Conservation (phyloP, 2,888 invertebrate genomes). For the Spisula subtruncata region DNA sequence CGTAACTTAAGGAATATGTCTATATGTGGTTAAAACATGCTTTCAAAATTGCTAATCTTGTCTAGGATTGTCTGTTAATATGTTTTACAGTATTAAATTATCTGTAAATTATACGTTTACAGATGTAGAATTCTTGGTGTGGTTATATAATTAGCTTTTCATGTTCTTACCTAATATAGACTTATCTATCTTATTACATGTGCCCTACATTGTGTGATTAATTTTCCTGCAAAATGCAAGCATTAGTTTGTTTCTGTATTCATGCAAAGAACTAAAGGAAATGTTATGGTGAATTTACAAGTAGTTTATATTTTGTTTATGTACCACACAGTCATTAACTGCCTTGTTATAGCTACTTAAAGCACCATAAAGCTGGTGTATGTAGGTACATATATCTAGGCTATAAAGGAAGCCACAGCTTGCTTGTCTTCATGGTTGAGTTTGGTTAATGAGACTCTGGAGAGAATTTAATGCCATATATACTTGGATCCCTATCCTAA, state of each 20-base stretch:
- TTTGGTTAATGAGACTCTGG: background rate
- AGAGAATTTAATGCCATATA: background rate
- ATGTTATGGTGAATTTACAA: slow-evolving; percentile 19
- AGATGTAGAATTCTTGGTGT: too few species aligned
- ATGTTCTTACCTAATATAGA: background rate
- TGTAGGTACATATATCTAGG: background rate
- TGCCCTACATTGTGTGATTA: background rate
- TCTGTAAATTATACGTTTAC: too few species aligned
- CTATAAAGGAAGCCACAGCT: background rate
- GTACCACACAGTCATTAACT: background rate
- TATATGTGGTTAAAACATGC: too few species aligned
- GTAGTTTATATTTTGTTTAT: slow-evolving; percentile 25
- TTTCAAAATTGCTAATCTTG: too few species aligned
- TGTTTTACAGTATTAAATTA: too few species aligned
- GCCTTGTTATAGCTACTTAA: slow-evolving; percentile 26
- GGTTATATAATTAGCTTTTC: too few species aligned
- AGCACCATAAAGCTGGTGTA: background rate
- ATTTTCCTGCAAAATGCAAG: background rate
- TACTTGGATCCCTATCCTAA: background rate
- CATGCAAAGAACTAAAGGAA: background rate
- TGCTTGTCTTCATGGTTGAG: background rate
- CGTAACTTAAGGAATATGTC: too few species aligned
- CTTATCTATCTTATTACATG: background rate
- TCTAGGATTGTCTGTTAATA: too few species aligned
- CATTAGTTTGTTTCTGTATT: background rate